These are phyloP conservation scores for Mechanitis mazaeus DNA, from an alignment of 2,888 invertebrate genomes.

Conservation along the genomic window DNA sequence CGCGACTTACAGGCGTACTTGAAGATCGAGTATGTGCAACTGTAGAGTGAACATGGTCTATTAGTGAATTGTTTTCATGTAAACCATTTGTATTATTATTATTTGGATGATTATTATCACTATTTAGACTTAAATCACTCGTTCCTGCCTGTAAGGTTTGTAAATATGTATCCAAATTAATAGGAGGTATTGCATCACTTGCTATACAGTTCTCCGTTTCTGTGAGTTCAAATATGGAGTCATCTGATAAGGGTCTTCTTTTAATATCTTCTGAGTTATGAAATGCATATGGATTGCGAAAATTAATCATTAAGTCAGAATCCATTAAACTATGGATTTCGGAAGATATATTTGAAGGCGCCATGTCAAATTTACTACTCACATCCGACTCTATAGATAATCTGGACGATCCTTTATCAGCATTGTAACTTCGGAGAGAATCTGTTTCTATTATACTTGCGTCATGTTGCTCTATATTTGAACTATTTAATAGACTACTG, in stretches of 20 bases:
- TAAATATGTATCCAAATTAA: conserved; percentile 82
- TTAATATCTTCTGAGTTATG: conserved; percentile 79
- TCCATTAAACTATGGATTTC: conserved; percentile 64
- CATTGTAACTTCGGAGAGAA: conserved; percentile 65
- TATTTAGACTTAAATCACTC: conserved; percentile 35
- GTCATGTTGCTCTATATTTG: conserved; percentile 54
- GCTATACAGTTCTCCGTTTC: conserved; percentile 75
- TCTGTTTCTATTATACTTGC: conserved; percentile 64
- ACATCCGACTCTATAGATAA: conserved; percentile 68
- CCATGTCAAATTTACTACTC: conserved; percentile 69
- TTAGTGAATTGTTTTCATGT: conserved; percentile 9
- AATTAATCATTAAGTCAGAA: conserved; percentile 72
- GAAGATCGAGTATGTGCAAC: conserved; percentile 44
- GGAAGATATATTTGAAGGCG: conserved; percentile 61
- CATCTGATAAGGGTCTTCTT: conserved; percentile 84
- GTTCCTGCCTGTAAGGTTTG: conserved; percentile 77
- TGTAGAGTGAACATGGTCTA: conserved; percentile 7
- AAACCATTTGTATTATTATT: conserved; percentile 11
- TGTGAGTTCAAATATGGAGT: conserved; percentile 82
- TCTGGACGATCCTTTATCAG: conserved; percentile 66
- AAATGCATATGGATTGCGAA: conserved; percentile 62
- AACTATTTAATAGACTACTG: conserved; percentile 47
- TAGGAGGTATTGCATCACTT: conserved; percentile 65
- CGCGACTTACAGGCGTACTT: conserved; percentile 51
- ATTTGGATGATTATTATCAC: conserved; percentile 20